These are phyloP conservation scores for Eupristina koningsbergeri DNA, from an alignment of 1,140 invertebrate species.

Conservation along the genomic window DNA sequence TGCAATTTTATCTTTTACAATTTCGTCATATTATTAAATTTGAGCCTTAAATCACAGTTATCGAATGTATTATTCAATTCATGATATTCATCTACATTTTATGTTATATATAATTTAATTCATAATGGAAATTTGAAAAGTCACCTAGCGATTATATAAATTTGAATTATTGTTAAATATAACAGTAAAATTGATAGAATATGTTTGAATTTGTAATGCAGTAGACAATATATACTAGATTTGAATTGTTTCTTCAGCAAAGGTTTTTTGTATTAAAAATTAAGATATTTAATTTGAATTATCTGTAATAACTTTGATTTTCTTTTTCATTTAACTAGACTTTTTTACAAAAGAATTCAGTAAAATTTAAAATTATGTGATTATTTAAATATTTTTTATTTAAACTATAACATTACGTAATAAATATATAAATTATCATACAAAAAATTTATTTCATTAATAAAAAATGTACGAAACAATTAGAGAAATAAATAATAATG, in stretches of 20 bases:
- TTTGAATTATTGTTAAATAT: neutral
- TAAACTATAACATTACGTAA: neutral
- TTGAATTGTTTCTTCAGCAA: neutral
- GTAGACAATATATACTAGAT: neutral
- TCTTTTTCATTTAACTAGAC: neutral
- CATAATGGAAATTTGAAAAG: neutral
- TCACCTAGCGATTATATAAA: neutral
- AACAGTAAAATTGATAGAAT: neutral
- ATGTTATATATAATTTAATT: neutral
- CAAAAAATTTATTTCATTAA: neutral
- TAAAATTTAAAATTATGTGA: neutral
- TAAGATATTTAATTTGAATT: neutral
- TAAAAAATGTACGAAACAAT: neutral
- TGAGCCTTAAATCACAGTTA: neutral
- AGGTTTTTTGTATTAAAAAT: neutral
- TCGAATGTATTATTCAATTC: neutral
- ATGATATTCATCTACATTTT: neutral
- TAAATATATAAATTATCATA: neutral
- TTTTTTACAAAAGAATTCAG: neutral
- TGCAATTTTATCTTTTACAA: neutral
- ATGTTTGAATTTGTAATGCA: neutral
- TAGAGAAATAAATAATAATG: neutral
- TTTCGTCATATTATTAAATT: neutral
- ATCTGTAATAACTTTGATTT: neutral
- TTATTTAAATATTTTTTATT: slow-evolving; percentile 8